phyloP scores from a whole-genome alignment of 2,888 invertebrate species.

The Melanargia galathea region DNA sequence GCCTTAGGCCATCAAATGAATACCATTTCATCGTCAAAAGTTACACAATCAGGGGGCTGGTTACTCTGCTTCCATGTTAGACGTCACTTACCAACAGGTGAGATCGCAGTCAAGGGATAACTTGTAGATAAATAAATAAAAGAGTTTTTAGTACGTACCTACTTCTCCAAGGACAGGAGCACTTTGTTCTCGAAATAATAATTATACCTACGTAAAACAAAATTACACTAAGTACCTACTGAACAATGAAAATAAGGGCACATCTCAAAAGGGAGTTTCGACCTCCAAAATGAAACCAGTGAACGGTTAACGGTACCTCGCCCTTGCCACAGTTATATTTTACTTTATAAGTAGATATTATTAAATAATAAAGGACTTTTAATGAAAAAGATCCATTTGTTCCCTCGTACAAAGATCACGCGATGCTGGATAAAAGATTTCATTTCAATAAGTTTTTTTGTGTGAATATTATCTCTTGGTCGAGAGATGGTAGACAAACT shows the following conservation, averaged over 20 bases:
- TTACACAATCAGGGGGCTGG: too few species aligned
- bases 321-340: conserved; percentile 38
- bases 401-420: conserved; percentile 44
- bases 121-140: too few species aligned
- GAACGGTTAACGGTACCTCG: conserved; percentile 56
- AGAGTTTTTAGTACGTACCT: too few species aligned
- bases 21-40: too few species aligned
- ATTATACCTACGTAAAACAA: too few species aligned
- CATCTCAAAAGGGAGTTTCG: not conserved
- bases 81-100: too few species aligned
- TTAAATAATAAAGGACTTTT: conserved; percentile 28
- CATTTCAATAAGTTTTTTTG: conserved; percentile 17
- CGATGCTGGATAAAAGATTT: conserved; percentile 37
- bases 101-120: too few species aligned
- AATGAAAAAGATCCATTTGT: conserved; percentile 39
- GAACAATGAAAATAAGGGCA: conserved; percentile 5
- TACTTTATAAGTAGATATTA: not conserved
- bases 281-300: conserved; percentile 16
- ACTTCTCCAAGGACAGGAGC: too few species aligned
- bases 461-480: conserved; percentile 7
- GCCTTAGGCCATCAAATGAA: too few species aligned
- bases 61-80: too few species aligned
- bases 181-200: too few species aligned
- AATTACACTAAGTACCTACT: not conserved
- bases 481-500: not conserved